Evolutionary conservation across 2,888 invertebrate species (phyloP).

Genomic region (Nephrotoma flavescens): DNA sequence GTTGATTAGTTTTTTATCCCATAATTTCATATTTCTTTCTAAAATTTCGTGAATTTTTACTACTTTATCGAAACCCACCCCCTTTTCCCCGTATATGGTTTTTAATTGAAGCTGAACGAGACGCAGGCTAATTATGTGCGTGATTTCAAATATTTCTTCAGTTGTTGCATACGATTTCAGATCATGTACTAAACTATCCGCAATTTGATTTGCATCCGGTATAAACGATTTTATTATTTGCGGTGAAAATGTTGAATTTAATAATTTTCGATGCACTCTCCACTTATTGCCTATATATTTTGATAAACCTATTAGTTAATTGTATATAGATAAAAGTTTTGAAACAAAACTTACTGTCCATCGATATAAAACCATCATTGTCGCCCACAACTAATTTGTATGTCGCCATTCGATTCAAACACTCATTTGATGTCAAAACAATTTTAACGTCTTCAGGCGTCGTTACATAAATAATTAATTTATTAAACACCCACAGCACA

Average conservation of each 20-base stretch:
- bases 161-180: background rate
- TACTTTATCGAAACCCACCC: background rate
- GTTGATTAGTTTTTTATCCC: background rate
- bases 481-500: background rate
- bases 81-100: background rate
- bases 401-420: background rate
- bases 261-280: background rate
- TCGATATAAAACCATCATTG: background rate
- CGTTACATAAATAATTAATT: background rate
- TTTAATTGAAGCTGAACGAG: background rate
- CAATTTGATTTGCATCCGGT: background rate
- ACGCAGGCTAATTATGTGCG: background rate
- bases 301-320: background rate
- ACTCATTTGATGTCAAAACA: background rate
- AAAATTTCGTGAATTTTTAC: background rate
- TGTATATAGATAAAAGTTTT: background rate
- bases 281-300: background rate
- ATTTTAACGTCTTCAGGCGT: background rate
- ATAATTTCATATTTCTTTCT: background rate
- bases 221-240: background rate
- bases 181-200: background rate
- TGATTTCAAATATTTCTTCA: background rate
- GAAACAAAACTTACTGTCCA: background rate
- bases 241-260: background rate
- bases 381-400: background rate